Evolutionary conservation across 2,888 invertebrate genomes (phyloP), one percentile per base, ranked within the genome.

Genomic region (Rhagophthalmus giganteus): DNA sequence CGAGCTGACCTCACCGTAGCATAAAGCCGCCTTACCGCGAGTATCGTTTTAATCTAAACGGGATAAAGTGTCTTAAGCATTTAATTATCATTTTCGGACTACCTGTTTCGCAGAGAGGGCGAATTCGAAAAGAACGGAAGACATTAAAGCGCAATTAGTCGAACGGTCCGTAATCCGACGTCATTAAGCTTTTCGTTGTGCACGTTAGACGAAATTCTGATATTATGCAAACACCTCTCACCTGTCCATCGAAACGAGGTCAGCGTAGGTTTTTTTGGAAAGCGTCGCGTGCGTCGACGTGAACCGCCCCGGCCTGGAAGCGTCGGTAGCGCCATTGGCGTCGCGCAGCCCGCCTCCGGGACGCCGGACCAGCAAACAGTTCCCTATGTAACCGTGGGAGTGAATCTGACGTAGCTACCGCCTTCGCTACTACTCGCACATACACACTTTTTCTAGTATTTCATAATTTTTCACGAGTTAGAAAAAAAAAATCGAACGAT

Each of bases 281-380:
- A 65, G 62, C 65, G 63, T 64, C 69, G 68, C 66, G 62, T 68
- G 70, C 71, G 70, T 68, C 68, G 68, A 67, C 67, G 64, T 66
- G 70, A 61, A 65, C 64, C 71, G 71, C 70, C 71, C 73, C 63
- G 65, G 66, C 63, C 60, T 50, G 57, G 55, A 54, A 60, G 59
- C 59, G 59, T 59, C 69, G 61, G 59, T 57, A 60, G 67, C 69
- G 71, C 68, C 67, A 73, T 73, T 73, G 73, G 73, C 72, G 73
- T 73, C 72, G 67, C 59, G 60, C 57, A 71, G 63, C 67, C 71
- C 73, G 72, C 71, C 72, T 70, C 63, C 70, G 62, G 61, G 61
- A 55, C 68, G 63, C 63, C 67, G 58, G 60, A 57, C 63, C 62
- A 58, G 63, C 63, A 60, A 58, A 55, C 51, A 53, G 51, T 54